Percentiles rank a stretch among this genome's conserved stretches.
Evolutionary conservation across 2,113 vertebrate species (phyloP).

Genomic region (Atractosteus spatula): DNA sequence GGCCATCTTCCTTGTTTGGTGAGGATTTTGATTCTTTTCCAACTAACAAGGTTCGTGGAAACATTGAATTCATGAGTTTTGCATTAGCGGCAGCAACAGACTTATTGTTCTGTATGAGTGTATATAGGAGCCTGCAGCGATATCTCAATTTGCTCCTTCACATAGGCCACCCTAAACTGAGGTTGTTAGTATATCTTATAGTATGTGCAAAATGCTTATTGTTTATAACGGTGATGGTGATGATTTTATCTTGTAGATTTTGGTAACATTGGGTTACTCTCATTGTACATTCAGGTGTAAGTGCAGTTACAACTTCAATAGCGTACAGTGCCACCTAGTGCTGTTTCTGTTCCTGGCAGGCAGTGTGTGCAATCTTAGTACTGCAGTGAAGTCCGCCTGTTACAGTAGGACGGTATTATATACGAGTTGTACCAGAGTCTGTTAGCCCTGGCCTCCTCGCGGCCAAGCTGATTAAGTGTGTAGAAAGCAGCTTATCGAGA

Average conservation of each 20-base stretch:
- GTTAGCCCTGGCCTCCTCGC: neutral
- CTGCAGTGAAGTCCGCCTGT: neutral
- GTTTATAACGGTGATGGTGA: too few species aligned
- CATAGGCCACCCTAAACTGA: too few species aligned
- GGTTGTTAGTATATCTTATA: too few species aligned
- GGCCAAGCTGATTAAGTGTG: neutral
- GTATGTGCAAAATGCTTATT: too few species aligned
- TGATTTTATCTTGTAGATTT: too few species aligned
- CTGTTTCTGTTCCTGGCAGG: neutral
- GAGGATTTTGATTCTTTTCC: constrained; percentile 77
- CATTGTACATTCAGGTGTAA: too few species aligned
- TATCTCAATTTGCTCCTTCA: too few species aligned
- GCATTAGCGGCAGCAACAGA: too few species aligned
- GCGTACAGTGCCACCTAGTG: neutral
- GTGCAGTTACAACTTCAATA: neutral
- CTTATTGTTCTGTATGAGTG: too few species aligned
- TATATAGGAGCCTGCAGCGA: too few species aligned
- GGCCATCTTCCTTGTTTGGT: constrained; percentile 63
- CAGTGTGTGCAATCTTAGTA: neutral
- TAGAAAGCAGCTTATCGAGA: neutral
- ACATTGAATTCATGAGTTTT: constrained; percentile 17
- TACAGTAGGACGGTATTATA: neutral
- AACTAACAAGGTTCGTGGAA: constrained; percentile 77
- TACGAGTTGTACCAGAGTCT: neutral
- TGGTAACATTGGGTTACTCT: too few species aligned